These are phyloP conservation scores for Belonocnema kinseyi DNA, from an alignment of 1,140 invertebrate species.

Conservation along the genomic window DNA sequence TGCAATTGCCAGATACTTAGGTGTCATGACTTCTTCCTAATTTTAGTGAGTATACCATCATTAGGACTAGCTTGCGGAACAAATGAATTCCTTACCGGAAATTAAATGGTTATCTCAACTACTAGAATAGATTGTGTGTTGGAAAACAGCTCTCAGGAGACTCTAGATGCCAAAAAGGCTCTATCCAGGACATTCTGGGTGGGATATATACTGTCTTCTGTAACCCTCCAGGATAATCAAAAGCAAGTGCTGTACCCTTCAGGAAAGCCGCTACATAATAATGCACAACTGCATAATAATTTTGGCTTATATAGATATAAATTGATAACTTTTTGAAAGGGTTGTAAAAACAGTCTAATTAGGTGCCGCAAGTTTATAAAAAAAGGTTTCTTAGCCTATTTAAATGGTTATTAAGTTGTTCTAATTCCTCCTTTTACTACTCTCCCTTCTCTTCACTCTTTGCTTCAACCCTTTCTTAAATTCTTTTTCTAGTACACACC, in stretches of 20 bases:
- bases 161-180: background rate
- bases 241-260: background rate
- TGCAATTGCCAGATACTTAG: slow-evolving; percentile 17
- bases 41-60: slow-evolving; percentile 1
- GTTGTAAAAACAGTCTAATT: no score
- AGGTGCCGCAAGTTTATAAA: no score
- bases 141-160: background rate
- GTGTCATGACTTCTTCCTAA: background rate
- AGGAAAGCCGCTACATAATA: no score
- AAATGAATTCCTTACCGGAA: slow-evolving; percentile 13
- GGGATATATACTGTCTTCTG: background rate
- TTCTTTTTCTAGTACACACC: no score
- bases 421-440: no score
- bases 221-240: background rate
- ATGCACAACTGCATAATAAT: no score
- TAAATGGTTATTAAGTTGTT: no score
- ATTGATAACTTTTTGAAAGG: no score
- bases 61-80: background rate
- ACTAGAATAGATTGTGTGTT: background rate
- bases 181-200: background rate
- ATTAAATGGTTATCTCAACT: slow-evolving; percentile 18
- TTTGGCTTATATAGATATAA: no score
- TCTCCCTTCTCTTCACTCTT: no score
- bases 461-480: no score
- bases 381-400: no score